Evolutionary conservation across 2,888 invertebrate genomes (phyloP), one percentile per base, ranked within the genome.

Genomic region (Yponomeuta cagnagella): DNA sequence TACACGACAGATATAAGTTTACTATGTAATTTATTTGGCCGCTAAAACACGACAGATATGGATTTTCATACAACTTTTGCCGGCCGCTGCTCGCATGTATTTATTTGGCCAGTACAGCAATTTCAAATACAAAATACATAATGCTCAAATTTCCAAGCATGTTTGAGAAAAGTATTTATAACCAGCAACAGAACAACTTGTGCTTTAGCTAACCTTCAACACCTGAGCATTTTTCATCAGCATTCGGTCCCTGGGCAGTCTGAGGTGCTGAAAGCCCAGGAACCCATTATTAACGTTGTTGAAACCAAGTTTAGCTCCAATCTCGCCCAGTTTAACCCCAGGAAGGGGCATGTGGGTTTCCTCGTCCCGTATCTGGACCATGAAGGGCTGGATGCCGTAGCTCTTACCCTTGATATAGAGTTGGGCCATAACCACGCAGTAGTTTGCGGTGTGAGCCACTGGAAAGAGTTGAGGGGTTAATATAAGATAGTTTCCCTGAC

Each of bases 401-500:
- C 95, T 95, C 81, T 95, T 93, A 0, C 96, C 97, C 76, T 95
- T 94, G 1, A 96, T 96, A 78, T 96, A 94, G n/a, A 99, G 93
- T 79, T 98, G 98, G 0, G 98, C 98, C 81, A 98, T 95, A 0
- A 99, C 97, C 10, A 99, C 90, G 10, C 97, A 97, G 86, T 98
- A 95, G 87, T 98, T 99, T 0, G 96, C 95, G 0, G 98, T 97
- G 71, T 98, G 98, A 0, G 96, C 98, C 94, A 98, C 98, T 98
- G 82, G 64, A 93, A 93, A 30, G 9, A 69, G 31, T 58, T 58
- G 8, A 43, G 0, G 5, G 2, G 33, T 33, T 8, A 43, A 43
- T 37, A 8, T 8, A 5, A 43, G 8, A 5, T 33, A 33, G 33
- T 33, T 33, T 33, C 2, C 2, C 33, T 33, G 5, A 33, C 33